These are phyloP conservation scores for Ifrita kowaldi DNA, from an alignment of 2,113 vertebrate genomes.

Conservation along the genomic window DNA sequence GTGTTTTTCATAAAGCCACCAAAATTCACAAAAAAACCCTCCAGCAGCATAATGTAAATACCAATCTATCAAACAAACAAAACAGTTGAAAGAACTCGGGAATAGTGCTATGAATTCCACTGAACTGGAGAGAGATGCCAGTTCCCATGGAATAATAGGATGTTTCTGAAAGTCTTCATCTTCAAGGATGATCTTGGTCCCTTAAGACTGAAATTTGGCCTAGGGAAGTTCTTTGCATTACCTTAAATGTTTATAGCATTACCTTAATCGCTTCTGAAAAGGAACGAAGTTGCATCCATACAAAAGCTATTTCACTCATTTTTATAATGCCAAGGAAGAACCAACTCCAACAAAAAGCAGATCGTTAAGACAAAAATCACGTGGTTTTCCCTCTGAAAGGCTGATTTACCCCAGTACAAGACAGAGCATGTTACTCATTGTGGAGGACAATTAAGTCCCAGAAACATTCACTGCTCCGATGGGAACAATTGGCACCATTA, in stretches of 20 bases:
- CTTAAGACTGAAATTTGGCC: background rate
- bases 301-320: background rate
- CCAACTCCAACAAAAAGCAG: background rate
- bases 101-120: background rate
- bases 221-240: background rate
- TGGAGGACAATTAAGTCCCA: slow-evolving; percentile 51
- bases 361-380: background rate
- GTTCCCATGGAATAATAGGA: background rate
- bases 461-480: slow-evolving; percentile 36
- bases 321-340: background rate
- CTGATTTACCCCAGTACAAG: slow-evolving; percentile 49
- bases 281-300: background rate
- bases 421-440: slow-evolving; percentile 65
- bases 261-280: background rate
- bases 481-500: slow-evolving; percentile 34
- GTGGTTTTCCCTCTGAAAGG: background rate
- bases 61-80: background rate
- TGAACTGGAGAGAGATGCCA: background rate
- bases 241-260: background rate
- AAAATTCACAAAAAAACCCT: background rate
- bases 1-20: background rate
- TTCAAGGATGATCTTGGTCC: background rate
- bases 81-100: background rate
- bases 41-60: background rate
- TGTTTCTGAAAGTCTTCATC: background rate